Conservation (phyloP, 2,113 vertebrate genomes). For the Catharus bicknelli region DNA sequence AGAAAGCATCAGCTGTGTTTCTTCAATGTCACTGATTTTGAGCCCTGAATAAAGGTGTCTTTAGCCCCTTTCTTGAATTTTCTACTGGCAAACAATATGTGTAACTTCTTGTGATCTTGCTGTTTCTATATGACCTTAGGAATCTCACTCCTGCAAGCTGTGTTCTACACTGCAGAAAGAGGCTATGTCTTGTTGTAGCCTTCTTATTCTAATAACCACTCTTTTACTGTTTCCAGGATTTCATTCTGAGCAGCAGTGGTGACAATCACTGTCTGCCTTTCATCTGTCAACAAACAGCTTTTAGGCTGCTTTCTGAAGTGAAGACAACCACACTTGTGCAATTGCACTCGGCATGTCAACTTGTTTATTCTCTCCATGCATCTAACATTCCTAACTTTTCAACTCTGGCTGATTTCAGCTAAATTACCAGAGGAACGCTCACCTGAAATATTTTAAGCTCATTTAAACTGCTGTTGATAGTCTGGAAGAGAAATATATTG, state of each 20-base stretch:
- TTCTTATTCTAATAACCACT: neutral
- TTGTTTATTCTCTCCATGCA: neutral
- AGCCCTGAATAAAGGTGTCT: neutral
- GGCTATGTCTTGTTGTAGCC: neutral
- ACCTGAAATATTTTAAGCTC: neutral
- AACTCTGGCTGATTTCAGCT: neutral
- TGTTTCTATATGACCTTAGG: neutral
- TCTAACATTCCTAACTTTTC: neutral
- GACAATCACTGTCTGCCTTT: neutral
- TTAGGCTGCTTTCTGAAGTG: constrained; percentile 9
- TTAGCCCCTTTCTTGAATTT: neutral
- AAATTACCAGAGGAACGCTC: neutral
- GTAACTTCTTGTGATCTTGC: neutral
- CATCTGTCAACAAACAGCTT: neutral
- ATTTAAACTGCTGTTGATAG: neutral
- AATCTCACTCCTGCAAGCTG: neutral
- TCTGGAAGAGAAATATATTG: neutral
- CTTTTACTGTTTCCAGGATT: neutral
- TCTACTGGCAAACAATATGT: neutral
- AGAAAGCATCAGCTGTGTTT: neutral
- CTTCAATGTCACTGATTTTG: neutral
- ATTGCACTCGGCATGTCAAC: neutral
- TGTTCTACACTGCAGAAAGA: neutral
- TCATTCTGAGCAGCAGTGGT: neutral
- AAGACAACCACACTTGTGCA: neutral